Evolutionary conservation across 2,113 vertebrate species (phyloP).

Genomic region (Vulpes lagopus): DNA sequence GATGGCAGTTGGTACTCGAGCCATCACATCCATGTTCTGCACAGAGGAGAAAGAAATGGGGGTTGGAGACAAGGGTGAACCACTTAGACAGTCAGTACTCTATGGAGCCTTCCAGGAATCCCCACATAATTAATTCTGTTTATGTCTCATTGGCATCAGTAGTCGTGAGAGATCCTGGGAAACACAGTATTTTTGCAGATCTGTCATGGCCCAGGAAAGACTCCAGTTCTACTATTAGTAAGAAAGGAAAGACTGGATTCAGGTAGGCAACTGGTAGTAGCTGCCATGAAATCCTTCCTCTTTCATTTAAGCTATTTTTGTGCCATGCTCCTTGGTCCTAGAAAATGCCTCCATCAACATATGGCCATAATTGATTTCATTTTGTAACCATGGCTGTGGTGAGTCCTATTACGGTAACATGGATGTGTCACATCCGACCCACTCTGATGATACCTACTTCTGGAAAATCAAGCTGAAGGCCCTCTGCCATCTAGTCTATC

Average conservation of each 20-base stretch:
- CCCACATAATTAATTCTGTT: background rate
- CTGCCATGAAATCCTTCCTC: background rate
- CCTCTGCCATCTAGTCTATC: background rate
- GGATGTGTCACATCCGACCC: background rate
- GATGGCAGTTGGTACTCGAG: background rate
- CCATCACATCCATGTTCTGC: background rate
- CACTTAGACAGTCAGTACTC: background rate
- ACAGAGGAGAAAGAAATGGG: background rate
- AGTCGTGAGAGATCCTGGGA: background rate
- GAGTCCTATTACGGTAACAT: background rate
- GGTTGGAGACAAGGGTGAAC: background rate
- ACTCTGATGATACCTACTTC: background rate
- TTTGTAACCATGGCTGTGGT: background rate
- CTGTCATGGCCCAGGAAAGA: background rate
- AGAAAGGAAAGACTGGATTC: background rate
- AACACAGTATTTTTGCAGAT: background rate
- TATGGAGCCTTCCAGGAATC: background rate
- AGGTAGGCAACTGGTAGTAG: background rate
- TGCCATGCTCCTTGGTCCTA: background rate
- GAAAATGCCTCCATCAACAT: background rate
- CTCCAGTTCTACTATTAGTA: background rate
- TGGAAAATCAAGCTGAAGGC: background rate
- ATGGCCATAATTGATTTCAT: background rate
- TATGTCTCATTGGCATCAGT: background rate
- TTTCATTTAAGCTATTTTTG: conserved; percentile 14